Base-by-base conservation (phyloP, 2,888 invertebrate genomes). In the Microplitis manilae region DNA sequence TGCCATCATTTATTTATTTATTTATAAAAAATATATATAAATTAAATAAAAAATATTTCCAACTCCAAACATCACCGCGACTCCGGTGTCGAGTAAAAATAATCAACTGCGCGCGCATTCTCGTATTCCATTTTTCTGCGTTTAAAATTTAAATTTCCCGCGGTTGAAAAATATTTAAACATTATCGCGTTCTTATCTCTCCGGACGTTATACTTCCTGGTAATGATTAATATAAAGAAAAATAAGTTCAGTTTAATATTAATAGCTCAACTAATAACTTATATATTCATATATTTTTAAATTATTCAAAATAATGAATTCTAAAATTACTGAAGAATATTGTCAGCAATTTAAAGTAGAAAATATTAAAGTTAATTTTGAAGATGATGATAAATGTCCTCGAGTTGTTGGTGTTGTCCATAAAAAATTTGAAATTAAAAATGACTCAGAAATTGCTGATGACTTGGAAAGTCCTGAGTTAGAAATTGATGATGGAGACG, bases 161-260 rank as follows among this genome's bases (percentile, higher is more conserved):
- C 62, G 7, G 8, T 8, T 62, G 4, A 4, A 15, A 62, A 62
- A 62, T 2, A 17, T 62, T 62, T 15, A 8, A 4, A 30, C 30
- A 20, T 13, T 62, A 62, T 62, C 62, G 9, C 20, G 9, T 17
- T 62, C 62, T 62, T 62, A 62, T 62, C 62, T 62, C 62, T 62
- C 62, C 62, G 62, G 62, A 62, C 15, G 62, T 62, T 15, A 62
- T 62, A 62, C n/a, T 62, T 62, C 62, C 62, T 8, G 7, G 20
- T 20, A 62, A 62, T 62, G 62, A 62, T 62, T 62, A 62, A 6
- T 9, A 62, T 20, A 62, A 20, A 13, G 59, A 59, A 59, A 15
- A 62, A 62, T 62, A 15, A n/a, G 6, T 17, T 59, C 15, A 62
- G 62, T 62, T 15, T 20, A 62, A 15, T 62, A 5, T 17, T 17